Base-by-base conservation (phyloP, 2,113 vertebrate species). In the Menidia beryllina region DNA sequence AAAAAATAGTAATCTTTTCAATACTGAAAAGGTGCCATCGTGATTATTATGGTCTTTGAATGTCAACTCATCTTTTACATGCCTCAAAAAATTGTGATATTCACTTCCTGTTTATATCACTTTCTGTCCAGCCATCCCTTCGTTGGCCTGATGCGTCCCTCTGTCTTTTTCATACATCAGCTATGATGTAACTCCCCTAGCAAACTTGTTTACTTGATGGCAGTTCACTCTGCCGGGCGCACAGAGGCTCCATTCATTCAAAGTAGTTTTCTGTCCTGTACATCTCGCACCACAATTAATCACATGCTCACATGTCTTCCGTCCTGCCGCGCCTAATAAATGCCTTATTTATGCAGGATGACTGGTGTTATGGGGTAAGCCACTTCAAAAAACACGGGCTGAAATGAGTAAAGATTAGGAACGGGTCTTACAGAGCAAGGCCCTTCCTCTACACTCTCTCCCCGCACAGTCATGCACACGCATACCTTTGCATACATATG, bases 191-290 rank as follows among this genome's bases (percentile, higher is more conserved):
- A 85, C 67, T 23, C 56, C 25, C 69, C 56, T 15, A 69, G 68
- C 75, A 88, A 92, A 90, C 90, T 87, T 88, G 86, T 89, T 90
- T 90, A 91, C 75, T 58, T 78, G 60, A 57, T 75, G 64, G 72
- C 56, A 49, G 34, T 34, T 51, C 41, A 19, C 48, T 56, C 61
- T 19, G 25, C 63, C 5, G 38, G 23, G 15, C 41, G 25, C 82
- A 91, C 86, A 91, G 80, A 79, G 79, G 60, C 73, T 67, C 61
- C 69, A 85, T 92, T 92, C 87, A 90, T 64, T 2, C 43, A 17
- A 19, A 59, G 50, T 60, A 86, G 56, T 83, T 84, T 81, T 80
- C 71, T 72, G 67, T 1, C 21, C 69, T 82, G 59, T 57, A 72
- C 75, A 65, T 90, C 48, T 81, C 50, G 64, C 58, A 66, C 52